Base-by-base conservation (phyloP, 2,888 invertebrate species). In the Hoplodrina blanda region DNA sequence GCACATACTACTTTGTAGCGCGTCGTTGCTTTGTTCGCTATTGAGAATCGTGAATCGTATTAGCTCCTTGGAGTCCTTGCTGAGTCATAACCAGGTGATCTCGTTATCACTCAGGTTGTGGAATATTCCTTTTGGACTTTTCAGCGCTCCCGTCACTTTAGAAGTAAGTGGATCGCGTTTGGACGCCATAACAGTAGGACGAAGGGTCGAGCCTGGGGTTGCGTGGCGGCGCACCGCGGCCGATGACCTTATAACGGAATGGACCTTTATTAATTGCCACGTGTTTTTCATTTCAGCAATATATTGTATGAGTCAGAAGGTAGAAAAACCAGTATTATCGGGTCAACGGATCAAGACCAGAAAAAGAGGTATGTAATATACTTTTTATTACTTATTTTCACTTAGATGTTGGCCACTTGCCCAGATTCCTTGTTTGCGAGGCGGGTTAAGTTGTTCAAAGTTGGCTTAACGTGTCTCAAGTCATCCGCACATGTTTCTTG, bases 311-410 rank as follows among this genome's bases (percentile, higher is more conserved):
- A 99, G 99, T 99, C 99, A 99, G 97, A 99, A 99, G 98, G 98
- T 98, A 97, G 99, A 99, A 99, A 99, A 99, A 98, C 99, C 99
- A 98, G 98, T 99, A 98, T 97, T 99, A 98, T 99, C 99, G 98
- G 99, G 99, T 98, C 99, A 99, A 97, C 99, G 99, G 97, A 99
- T 99, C 97, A 99, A 99, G 98, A 99, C 99, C 98, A 98, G 99
- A 98, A 99, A 99, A 98, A 99, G 99, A 99, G 99, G 99, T 99
- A 37, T 8, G 37, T 37, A 96, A 96, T 96, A 78, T 25, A 73
- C 59, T 73, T 76, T 80, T 80, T 76, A 69, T 83, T 84, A 63
- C 75, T 67, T 74, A 77, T 50, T 75, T 70, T 73, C 61, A 73
- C 76, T 80, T 81, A 44, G 62, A n/a, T 55, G 17, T 81, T 78